Evolutionary conservation across 2,888 invertebrate genomes (phyloP), one percentile per base, ranked within the genome.

Genomic region (Drosophila siamana): DNA sequence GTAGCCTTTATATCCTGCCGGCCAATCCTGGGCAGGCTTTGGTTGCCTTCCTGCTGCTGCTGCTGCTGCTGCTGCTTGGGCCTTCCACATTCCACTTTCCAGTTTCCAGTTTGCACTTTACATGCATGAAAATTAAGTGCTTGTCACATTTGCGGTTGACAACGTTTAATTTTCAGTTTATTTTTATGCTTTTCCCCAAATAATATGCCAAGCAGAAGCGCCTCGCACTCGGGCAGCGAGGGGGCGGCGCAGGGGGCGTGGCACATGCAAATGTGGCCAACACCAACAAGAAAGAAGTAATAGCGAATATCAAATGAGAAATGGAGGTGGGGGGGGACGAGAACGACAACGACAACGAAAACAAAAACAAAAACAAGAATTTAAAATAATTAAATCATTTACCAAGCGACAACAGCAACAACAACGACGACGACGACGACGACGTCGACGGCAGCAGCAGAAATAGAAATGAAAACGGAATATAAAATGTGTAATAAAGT

Each of bases 61-160:
- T 62, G 62, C 77, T 65, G n/a, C n/a, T n/a, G n/a, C n/a, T n/a
- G n/a, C n/a, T n/a, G n/a, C n/a, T n/a, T n/a, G n/a, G n/a, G n/a
- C n/a, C n/a, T n/a, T n/a, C n/a, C n/a, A n/a, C n/a, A n/a, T 60
- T 62, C 63, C 64, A 73, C 78, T 80, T 80, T 74, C 63, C 85
- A 67, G n/a, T n/a, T n/a, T n/a, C n/a, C n/a, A 74, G 67, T 81
- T n/a, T n/a, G 69, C 80, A 68, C 69, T 85, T 86, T 82, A 72
- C 86, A 82, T 78, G 71, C 77, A 83, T 79, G 88, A 82, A 83
- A 87, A 83, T 83, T 81, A 83, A 88, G 83, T 83, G 86, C 83
- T 75, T 83, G 83, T 83, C 83, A 87, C 88, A 83, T 87, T 83
- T 87, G 83, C 83, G 83, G 83, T 82, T 85, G 83, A 88, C 79